Percentiles rank a stretch among this genome's conserved stretches.
Evolutionary conservation across 2,888 invertebrate genomes (phyloP).

Genomic region (Protophormia terraenovae): DNA sequence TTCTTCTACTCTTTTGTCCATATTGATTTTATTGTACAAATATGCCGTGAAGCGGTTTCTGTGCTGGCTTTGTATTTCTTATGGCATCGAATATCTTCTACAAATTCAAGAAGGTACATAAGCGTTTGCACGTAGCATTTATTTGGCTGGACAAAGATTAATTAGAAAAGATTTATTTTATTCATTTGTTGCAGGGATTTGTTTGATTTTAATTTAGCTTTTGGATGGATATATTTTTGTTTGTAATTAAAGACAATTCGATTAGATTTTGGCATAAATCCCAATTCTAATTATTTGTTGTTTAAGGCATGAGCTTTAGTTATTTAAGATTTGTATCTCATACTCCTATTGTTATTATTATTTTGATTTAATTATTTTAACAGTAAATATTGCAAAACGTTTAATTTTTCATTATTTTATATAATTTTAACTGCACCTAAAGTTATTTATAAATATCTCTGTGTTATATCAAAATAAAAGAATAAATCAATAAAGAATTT

Average conservation of each 20-base stretch:
- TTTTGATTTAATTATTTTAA: too few relatives aligned
- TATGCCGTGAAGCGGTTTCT: too few relatives aligned
- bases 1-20: too few relatives aligned
- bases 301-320: not conserved
- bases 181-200: not conserved
- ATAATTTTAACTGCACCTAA: not conserved
- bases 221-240: not conserved
- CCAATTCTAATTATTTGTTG: not conserved
- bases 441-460: not conserved
- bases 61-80: too few relatives aligned
- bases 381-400: too few relatives aligned
- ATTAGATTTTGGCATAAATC: not conserved
- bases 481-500: conserved; percentile 2
- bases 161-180: not conserved
- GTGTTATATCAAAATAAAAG: not conserved
- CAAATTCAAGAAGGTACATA: too few relatives aligned
- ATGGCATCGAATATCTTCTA: too few relatives aligned
- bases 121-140: not conserved
- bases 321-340: not conserved
- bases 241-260: not conserved
- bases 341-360: too few relatives aligned
- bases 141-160: not conserved
- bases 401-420: too few relatives aligned
- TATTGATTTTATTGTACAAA: conserved; percentile 4
- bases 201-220: not conserved